A percentile compares a stretch with the other conserved stretches of the same genome.
phyloP scores from a whole-genome alignment of 2,113 vertebrate genomes.

The Lepus americanus region DNA sequence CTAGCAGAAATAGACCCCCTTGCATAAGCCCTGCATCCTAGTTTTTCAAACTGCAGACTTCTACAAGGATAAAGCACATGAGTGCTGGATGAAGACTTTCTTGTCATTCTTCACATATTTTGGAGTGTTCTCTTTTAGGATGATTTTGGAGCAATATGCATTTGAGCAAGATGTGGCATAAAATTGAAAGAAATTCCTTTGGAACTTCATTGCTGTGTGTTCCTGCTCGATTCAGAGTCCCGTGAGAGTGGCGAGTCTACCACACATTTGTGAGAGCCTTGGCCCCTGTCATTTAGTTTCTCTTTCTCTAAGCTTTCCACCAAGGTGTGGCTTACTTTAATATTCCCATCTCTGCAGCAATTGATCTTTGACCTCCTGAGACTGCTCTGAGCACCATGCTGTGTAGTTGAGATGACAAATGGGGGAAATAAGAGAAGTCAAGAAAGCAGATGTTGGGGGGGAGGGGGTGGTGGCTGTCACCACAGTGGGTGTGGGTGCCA shows the following conservation, averaged over 20 bases:
- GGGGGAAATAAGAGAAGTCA: neutral
- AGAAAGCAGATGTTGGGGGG: neutral
- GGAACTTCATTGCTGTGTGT: neutral
- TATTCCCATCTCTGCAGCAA: neutral
- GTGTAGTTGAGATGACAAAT: neutral
- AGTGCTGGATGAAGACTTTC: neutral
- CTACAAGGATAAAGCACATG: neutral
- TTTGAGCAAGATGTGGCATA: neutral
- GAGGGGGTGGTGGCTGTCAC: neutral
- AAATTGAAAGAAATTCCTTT: constrained; percentile 3
- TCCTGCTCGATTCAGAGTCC: neutral
- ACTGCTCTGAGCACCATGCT: neutral
- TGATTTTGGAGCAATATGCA: neutral
- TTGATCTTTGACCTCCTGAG: constrained; percentile 20
- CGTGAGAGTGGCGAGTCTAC: neutral
- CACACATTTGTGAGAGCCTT: neutral
- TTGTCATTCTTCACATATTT: neutral
- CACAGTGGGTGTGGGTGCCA: neutral
- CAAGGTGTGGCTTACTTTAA: constrained; percentile 40
- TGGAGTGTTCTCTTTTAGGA: neutral
- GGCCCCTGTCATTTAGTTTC: neutral
- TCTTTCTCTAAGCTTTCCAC: constrained; percentile 15
- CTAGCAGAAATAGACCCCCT: neutral
- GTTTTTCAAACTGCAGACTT: neutral
- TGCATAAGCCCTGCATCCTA: neutral